Conservation (phyloP, 2,113 vertebrate species). For the Trinectes maculatus region DNA sequence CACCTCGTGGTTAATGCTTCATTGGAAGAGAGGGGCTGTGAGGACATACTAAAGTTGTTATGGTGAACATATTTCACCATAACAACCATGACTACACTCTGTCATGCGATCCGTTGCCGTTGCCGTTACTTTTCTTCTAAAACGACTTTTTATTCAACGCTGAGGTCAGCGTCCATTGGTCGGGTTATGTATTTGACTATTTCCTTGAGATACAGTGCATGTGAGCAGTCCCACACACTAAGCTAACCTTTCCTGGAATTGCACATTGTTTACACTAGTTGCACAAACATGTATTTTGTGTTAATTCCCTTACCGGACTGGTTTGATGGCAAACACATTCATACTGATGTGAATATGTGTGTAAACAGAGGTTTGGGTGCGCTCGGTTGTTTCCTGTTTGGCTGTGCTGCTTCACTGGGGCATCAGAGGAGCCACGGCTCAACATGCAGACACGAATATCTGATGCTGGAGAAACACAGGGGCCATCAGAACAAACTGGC, state of each 20-base stretch:
- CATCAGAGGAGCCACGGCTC: constrained; percentile 11
- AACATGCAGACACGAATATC: constrained; percentile 57
- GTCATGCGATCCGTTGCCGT: too few species aligned
- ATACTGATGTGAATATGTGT: neutral
- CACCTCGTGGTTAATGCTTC: constrained; percentile 1
- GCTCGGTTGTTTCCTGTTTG: constrained; percentile 5
- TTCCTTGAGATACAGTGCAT: neutral
- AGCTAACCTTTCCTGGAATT: neutral
- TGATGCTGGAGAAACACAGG: constrained; percentile 41
- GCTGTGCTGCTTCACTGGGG: constrained; percentile 2
- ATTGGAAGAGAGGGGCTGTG: neutral
- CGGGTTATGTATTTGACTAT: too few species aligned
- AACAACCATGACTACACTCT: too few species aligned
- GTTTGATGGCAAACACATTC: neutral
- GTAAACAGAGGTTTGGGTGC: neutral
- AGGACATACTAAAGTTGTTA: constrained; percentile 5
- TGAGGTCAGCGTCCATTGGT: too few species aligned
- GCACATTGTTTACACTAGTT: neutral
- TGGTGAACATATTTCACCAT: neutral
- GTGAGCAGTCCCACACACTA: neutral
- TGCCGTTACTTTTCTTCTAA: too few species aligned
- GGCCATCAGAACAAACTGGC: constrained; percentile 22
- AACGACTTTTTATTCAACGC: too few species aligned
- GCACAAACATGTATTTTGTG: neutral
- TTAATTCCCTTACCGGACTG: neutral